phyloP scores from a whole-genome alignment of 2,797 vertebrate species.

The Lithobates pipiens region DNA sequence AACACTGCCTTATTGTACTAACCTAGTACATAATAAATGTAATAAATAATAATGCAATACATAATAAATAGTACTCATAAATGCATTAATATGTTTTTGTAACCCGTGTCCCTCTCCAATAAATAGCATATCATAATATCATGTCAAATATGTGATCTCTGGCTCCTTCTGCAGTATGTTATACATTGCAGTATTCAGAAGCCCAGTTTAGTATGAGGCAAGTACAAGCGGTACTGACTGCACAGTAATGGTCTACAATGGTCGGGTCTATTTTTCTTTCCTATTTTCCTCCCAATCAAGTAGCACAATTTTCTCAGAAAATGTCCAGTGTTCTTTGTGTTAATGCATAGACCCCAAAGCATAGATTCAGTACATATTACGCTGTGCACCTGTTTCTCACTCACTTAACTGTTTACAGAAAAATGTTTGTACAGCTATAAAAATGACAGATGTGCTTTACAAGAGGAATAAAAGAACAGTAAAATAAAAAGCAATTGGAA shows the following conservation, averaged over 20 bases:
- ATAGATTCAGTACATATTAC: constrained; percentile 5
- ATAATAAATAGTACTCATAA: too few relatives aligned
- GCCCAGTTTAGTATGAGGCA: background rate
- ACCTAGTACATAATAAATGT: too few relatives aligned
- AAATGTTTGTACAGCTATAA: constrained; percentile 33
- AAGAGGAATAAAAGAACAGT: constrained; percentile 45
- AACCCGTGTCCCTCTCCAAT: too few relatives aligned
- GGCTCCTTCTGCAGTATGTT: background rate
- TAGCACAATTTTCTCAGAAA: background rate
- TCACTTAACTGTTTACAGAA: constrained; percentile 21
- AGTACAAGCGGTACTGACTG: background rate
- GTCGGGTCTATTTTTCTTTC: background rate
- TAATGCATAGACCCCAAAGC: constrained; percentile 23
- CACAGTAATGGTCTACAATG: background rate
- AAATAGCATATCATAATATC: too few relatives aligned
- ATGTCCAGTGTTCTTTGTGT: constrained; percentile 9
- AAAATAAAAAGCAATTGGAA: constrained; percentile 16
- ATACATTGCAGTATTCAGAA: background rate
- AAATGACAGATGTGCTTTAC: constrained; percentile 42
- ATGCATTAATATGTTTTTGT: too few relatives aligned
- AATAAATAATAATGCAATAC: too few relatives aligned
- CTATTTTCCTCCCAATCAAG: background rate
- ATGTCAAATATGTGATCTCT: too few relatives aligned
- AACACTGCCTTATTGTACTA: too few relatives aligned
- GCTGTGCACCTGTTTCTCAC: constrained; percentile 22